Percentiles rank a stretch among this genome's conserved stretches.
phyloP scores from a whole-genome alignment of 2,888 invertebrate genomes.

The Acleris sparsana region DNA sequence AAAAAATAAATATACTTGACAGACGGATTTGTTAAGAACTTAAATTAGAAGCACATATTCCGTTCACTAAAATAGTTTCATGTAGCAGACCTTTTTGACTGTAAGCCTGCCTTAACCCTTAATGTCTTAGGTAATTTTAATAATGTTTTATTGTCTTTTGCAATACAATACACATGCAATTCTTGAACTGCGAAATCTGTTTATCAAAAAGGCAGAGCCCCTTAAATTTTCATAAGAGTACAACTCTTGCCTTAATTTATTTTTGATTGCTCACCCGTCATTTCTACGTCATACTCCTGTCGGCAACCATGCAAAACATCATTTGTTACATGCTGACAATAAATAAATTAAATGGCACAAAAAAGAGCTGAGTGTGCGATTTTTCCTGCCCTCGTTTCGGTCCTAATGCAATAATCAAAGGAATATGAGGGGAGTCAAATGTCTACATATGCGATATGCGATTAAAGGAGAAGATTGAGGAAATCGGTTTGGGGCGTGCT shows the following conservation, averaged over 20 bases:
- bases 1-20: too few relatives aligned
- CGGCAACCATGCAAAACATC: constrained; percentile 72
- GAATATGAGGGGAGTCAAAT: constrained; percentile 79
- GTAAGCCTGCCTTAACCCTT: too few relatives aligned
- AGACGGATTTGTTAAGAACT: too few relatives aligned
- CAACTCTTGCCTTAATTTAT: constrained; percentile 54
- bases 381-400: constrained; percentile 69
- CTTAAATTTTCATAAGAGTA: constrained; percentile 38
- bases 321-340: constrained; percentile 78
- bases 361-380: constrained; percentile 69
- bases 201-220: constrained; percentile 39
- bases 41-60: too few relatives aligned
- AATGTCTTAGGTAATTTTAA: too few relatives aligned
- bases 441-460: constrained; percentile 73
- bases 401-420: constrained; percentile 80
- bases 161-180: too few relatives aligned
- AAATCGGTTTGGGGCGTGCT: constrained; percentile 58
- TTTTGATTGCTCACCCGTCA: constrained; percentile 66
- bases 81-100: too few relatives aligned
- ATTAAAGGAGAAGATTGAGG: constrained; percentile 65
- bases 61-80: too few relatives aligned
- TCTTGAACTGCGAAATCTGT: background rate
- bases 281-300: constrained; percentile 63
- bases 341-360: constrained; percentile 77
- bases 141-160: too few relatives aligned